Evolutionary conservation across 2,797 vertebrate genomes (phyloP).

Genomic region (Zenarchopterus dispar): DNA sequence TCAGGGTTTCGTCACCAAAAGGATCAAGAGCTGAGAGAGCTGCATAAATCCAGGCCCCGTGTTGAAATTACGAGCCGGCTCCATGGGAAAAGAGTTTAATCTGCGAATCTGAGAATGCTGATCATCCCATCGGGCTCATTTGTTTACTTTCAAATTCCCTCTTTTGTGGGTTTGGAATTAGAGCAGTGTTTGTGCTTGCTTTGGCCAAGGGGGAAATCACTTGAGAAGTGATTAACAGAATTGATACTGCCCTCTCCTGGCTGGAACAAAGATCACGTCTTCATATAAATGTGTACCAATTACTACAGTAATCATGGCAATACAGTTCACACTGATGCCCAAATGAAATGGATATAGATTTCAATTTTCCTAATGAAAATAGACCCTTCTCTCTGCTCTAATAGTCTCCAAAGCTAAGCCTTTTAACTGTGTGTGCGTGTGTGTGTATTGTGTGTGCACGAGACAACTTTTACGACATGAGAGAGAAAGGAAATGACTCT

Average conservation of each 20-base stretch:
- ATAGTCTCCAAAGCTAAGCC: not conserved
- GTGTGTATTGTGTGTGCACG: not conserved
- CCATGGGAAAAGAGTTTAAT: constrained; percentile 71
- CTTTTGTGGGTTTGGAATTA: constrained; percentile 76
- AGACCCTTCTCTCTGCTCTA: not conserved
- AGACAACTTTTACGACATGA: not conserved
- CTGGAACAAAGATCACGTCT: constrained; percentile 34
- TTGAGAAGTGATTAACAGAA: constrained; percentile 71
- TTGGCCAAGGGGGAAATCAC: constrained; percentile 54
- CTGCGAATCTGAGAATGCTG: constrained; percentile 65
- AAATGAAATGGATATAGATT: constrained; percentile 10
- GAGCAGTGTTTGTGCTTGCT: constrained; percentile 70
- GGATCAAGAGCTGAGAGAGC: constrained; percentile 53
- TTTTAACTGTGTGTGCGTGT: not conserved
- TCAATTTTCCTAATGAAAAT: constrained; percentile 10
- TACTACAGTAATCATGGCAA: constrained; percentile 14
- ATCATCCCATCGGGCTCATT: constrained; percentile 75
- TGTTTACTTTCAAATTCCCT: constrained; percentile 80
- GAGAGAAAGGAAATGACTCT: not conserved
- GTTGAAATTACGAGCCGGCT: constrained; percentile 62
- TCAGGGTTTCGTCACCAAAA: constrained; percentile 63
- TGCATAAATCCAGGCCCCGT: constrained; percentile 48
- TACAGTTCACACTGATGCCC: not conserved
- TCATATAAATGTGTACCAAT: constrained; percentile 25
- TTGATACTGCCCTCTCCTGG: constrained; percentile 84